These are phyloP conservation scores for Serripes groenlandicus DNA, from an alignment of 2,888 invertebrate genomes.

Conservation along the genomic window DNA sequence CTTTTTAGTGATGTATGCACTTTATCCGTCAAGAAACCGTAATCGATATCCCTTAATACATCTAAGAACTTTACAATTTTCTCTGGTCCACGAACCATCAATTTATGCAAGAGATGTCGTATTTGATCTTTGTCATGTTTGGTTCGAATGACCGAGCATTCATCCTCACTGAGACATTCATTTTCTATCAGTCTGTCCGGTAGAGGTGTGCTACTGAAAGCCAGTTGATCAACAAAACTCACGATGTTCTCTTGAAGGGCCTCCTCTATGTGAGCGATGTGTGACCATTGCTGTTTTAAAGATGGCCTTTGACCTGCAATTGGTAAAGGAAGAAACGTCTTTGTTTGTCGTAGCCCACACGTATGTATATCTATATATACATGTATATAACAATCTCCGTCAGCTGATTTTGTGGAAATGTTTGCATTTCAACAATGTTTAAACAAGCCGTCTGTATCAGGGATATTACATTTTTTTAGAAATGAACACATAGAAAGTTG, in stretches of 20 bases:
- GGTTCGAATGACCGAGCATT: neutral
- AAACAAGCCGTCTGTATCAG: too few relatives aligned
- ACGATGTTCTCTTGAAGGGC: slow-evolving; percentile 5
- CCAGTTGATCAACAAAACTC: neutral
- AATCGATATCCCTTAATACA: neutral
- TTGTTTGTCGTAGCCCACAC: neutral
- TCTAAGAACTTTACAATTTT: neutral
- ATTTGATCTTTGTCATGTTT: slow-evolving; percentile 18
- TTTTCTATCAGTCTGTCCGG: slow-evolving; percentile 3
- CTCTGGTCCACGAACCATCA: slow-evolving; percentile 13
- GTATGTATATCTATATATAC: neutral
- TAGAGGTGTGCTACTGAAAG: neutral
- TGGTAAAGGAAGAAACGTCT: neutral
- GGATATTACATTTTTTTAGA: neutral
- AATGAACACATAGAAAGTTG: neutral
- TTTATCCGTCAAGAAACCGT: neutral
- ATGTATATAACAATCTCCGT: neutral
- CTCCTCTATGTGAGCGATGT: slow-evolving; percentile 1
- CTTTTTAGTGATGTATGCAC: neutral
- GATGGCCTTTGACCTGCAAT: neutral
- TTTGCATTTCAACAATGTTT: neutral
- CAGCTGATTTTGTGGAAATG: neutral
- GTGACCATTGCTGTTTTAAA: neutral
- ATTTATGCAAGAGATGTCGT: neutral
- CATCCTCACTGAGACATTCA: slow-evolving; percentile 7